A percentile compares a stretch with the other conserved stretches of the same genome.
Evolutionary conservation across 2,888 invertebrate genomes (phyloP).

Genomic region (Rotaria sp.): DNA sequence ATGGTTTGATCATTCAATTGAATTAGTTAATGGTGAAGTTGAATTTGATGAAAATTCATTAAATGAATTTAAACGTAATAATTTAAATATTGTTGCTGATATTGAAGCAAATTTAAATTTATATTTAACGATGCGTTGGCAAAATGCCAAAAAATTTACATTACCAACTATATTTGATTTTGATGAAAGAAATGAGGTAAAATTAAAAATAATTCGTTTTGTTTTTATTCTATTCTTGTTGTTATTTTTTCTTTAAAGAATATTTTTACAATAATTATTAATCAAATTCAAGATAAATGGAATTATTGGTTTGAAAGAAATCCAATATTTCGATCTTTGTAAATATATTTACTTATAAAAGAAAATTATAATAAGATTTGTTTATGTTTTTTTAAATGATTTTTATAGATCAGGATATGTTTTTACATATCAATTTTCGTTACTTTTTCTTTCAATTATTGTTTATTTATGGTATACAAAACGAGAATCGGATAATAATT

Average conservation of each 20-base stretch:
- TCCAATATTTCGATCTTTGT: not conserved
- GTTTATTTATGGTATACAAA: not conserved
- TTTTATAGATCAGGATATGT: not conserved
- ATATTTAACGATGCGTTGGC: not conserved
- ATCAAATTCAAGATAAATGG: conserved; percentile 9
- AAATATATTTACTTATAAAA: not conserved
- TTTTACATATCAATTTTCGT: conserved; percentile 13
- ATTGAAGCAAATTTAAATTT: conserved; percentile 28
- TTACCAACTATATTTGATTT: not conserved
- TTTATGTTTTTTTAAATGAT: not conserved
- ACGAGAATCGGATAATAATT: not conserved
- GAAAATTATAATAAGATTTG: too few species aligned
- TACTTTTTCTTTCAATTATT: not conserved
- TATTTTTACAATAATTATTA: not conserved
- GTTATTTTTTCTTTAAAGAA: not conserved
- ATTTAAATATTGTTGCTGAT: not conserved
- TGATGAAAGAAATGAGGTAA: not conserved
- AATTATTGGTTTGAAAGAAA: conserved; percentile 20
- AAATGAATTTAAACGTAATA: not conserved
- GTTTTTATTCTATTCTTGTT: not conserved
- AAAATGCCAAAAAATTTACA: not conserved
- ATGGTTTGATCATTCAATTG: conserved; percentile 6
- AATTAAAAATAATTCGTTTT: not conserved
- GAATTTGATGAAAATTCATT: not conserved
- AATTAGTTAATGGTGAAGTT: not conserved